Evolutionary conservation across 1,140 invertebrate species (phyloP).

Genomic region (roundworm (Caenorhabditis elegans)): WBcel235 BX284606.5:9297501-9298000

Average conservation of each 20-base stretch:
- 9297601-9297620: background rate
- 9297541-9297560: background rate
- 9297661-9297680: too few species aligned
- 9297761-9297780: too few species aligned
- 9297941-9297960: background rate
- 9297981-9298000: background rate
- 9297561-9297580: background rate
- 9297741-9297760: too few species aligned
- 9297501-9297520: too few species aligned
- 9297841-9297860: background rate
- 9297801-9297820: background rate
- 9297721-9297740: too few species aligned
- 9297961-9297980: background rate
- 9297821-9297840: background rate
- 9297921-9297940: too few species aligned
- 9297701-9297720: too few species aligned
- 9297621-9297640: background rate
- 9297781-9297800: background rate
- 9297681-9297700: too few species aligned
- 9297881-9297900: background rate
- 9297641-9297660: too few species aligned
- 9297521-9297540: too few species aligned
- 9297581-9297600: background rate
- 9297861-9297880: background rate
- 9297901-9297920: background rate